phyloP scores from a whole-genome alignment of 2,888 invertebrate species.

The Eumerus sabulonum region DNA sequence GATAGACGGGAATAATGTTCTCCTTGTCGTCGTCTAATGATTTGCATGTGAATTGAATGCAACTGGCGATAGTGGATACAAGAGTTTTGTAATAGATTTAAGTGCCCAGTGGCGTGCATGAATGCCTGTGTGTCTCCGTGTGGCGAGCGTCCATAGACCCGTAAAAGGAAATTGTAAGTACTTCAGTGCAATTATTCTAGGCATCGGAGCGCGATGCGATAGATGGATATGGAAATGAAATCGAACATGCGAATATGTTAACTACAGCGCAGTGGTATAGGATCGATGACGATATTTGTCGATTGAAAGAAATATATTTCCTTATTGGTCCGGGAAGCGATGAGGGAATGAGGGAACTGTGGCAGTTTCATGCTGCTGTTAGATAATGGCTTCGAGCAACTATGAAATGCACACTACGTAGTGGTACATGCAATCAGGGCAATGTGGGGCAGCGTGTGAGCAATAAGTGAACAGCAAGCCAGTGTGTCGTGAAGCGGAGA shows the following conservation, averaged over 20 bases:
- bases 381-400: no score
- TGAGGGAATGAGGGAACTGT: no score
- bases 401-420: no score
- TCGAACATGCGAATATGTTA: slow-evolving; percentile 11
- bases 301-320: slow-evolving; percentile 58
- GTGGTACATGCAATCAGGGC: no score
- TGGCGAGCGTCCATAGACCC: slow-evolving; percentile 9
- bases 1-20: no score
- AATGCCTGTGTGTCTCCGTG: slow-evolving; percentile 8
- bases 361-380: no score
- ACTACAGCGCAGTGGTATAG: slow-evolving; percentile 5
- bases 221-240: slow-evolving; percentile 17
- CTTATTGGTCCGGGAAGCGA: slow-evolving; percentile 38
- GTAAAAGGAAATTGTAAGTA: slow-evolving; percentile 36
- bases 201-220: slow-evolving; percentile 41
- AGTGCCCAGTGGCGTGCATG: slow-evolving; percentile 20
- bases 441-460: no score
- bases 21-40: slow-evolving; percentile 22
- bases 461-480: no score
- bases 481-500: no score
- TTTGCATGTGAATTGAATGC: slow-evolving; percentile 60
- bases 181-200: slow-evolving; percentile 47
- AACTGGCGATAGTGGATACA: slow-evolving; percentile 31
- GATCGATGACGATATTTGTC: slow-evolving; percentile 31
- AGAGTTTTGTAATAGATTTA: slow-evolving; percentile 45